Base-by-base conservation (phyloP, 2,888 invertebrate genomes). In the Lasioglossum vierecki region DNA sequence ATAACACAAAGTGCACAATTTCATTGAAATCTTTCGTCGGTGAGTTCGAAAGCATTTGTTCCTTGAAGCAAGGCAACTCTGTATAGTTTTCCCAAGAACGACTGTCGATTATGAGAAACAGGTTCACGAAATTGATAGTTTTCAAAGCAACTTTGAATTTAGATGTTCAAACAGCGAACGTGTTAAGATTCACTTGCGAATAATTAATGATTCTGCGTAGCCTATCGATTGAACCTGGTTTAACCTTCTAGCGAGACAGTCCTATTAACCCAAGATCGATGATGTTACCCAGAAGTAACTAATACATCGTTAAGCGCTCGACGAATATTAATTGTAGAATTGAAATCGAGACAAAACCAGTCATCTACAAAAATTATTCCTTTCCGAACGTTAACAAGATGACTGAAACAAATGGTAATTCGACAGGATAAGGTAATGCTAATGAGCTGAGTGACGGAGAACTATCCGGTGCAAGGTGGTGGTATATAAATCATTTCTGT, bases 221-320 rank as follows among this genome's bases (percentile, higher is more conserved):
- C 63, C 30, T 30, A 63, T 63, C 63, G 30, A 63, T 63, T 63
- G 63, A 63, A 63, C 63, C 63, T 15, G 63, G 30, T 63, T 63
- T 63, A 63, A 63, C 63, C 63, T 63, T 63, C 63, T 15, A 63
- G 63, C 63, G 0, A 30, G 63, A 30, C 63, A 63, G 63, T 63
- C 63, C 63, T 63, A 63, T 63, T 26, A 63, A 63, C 63, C 30
- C 63, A 63, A 63, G 63, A 63, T 63, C 63, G 63, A 63, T 63
- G 63, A 63, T 63, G 63, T 63, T 63, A 63, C 63, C 63, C 2
- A 63, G 63, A 63, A 30, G 26, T 63, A 26, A 30, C 63, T 63
- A 30, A 63, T 63, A 30, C 30, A 63, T 63, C 63, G 15, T 63
- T 63, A 26, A 63, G 30, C 26, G 13, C 26, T 15, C 63, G 63